Conservation (phyloP, 2,113 vertebrate species). For the Coptodon rendalli region DNA sequence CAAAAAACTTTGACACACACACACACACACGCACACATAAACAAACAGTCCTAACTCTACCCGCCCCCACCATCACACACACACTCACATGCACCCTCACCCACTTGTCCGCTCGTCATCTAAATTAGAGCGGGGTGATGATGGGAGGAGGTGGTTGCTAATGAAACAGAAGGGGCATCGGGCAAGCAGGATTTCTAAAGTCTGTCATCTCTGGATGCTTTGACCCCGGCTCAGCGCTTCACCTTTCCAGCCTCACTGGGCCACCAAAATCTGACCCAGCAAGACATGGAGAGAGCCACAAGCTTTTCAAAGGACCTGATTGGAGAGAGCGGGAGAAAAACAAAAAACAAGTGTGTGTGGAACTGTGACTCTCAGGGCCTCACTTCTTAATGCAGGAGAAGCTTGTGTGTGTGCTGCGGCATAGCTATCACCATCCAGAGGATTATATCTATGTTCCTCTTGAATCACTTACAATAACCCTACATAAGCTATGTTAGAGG, state of each 20-base stretch:
- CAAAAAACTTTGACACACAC: not conserved
- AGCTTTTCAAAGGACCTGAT: slow-evolving; percentile 10
- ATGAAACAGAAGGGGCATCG: slow-evolving; percentile 74
- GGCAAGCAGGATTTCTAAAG: slow-evolving; percentile 37
- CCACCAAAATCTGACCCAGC: not conserved
- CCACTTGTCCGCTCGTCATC: not conserved
- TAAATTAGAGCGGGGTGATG: slow-evolving; percentile 39
- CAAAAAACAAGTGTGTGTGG: not conserved
- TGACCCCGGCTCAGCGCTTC: slow-evolving; percentile 36
- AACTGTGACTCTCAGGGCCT: not conserved
- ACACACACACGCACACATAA: not conserved
- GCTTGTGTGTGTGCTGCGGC: not conserved
- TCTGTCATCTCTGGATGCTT: slow-evolving; percentile 10
- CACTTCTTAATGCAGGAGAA: not conserved
- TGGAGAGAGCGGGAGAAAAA: not conserved
- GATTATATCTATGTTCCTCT: slow-evolving; percentile 21
- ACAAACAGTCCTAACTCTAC: not conserved
- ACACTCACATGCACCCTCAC: not conserved
- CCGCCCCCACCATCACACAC: not conserved
- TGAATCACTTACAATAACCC: not conserved
- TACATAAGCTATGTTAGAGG: not conserved
- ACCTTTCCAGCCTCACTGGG: slow-evolving; percentile 1
- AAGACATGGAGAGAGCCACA: not conserved
- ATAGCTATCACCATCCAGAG: slow-evolving; percentile 10
- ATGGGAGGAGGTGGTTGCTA: slow-evolving; percentile 48